phyloP scores from a whole-genome alignment of 2,888 invertebrate species.

The Tribolium freemani region DNA sequence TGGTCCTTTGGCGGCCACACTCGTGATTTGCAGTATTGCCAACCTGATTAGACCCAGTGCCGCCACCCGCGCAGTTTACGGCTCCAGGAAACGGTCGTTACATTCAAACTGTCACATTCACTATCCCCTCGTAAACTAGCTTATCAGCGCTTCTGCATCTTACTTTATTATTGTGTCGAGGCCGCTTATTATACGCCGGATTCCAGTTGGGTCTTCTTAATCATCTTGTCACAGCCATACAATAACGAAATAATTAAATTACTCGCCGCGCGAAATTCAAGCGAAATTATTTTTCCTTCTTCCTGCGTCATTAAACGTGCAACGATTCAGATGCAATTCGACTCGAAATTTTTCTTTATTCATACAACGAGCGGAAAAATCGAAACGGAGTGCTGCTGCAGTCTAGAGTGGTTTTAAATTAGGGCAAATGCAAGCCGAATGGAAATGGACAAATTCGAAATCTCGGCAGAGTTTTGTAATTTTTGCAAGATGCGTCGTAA shows the following conservation, averaged over 20 bases:
- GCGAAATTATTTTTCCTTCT: too few relatives aligned
- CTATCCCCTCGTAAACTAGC: slow-evolving; percentile 34
- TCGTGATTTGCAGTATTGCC: slow-evolving; percentile 35
- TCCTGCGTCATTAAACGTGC: too few relatives aligned
- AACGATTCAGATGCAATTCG: neutral
- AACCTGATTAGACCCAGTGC: slow-evolving; percentile 38
- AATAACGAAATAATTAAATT: slow-evolving; percentile 34
- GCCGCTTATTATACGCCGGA: slow-evolving; percentile 17
- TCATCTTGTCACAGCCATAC: slow-evolving; percentile 22
- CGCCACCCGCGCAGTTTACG: slow-evolving; percentile 36
- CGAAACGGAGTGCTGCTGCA: neutral
- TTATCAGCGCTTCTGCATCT: slow-evolving; percentile 37
- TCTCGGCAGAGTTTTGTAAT: neutral
- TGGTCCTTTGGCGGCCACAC: neutral
- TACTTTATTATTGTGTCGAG: slow-evolving; percentile 33
- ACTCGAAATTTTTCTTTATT: neutral
- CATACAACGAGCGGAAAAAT: neutral
- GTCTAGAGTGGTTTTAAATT: neutral
- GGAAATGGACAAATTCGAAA: neutral
- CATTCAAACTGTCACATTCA: slow-evolving; percentile 42
- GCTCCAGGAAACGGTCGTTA: slow-evolving; percentile 40
- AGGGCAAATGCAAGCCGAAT: neutral
- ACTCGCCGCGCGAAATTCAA: slow-evolving; percentile 1
- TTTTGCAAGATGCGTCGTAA: neutral
- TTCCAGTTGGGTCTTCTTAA: slow-evolving; percentile 17